Base-by-base conservation (phyloP, 2,113 vertebrate genomes). In the Bambusicola thoracicus region DNA sequence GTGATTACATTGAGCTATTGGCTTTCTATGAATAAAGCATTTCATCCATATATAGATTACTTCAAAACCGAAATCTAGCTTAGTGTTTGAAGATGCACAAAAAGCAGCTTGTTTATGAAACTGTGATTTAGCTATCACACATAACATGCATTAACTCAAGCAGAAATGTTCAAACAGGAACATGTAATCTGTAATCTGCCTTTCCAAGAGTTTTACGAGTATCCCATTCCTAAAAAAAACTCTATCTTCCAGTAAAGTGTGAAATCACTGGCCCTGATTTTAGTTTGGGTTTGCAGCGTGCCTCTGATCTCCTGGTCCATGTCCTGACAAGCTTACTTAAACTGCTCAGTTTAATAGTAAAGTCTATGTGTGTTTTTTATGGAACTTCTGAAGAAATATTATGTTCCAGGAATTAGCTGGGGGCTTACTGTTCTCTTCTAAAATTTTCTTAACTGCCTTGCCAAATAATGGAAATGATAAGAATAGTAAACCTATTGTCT, bases 401-500 rank as follows among this genome's bases (percentile, higher is more conserved):
- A 20, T 77, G 41, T 82, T 89, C 75, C 36, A 41, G 49, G 63
- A 85, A 34, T 11, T 66, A 15, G 41, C 49, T 59, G 89, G 66
- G 48, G 79, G 87, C 85, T 92, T 78, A 13, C 38, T 77, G 79
- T 91, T 94, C 89, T 59, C 18, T 92, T 62, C 46, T 46, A 56
- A 89, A 74, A 68, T 70, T 65, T 77, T 78, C 43, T 65, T n/a
- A 74, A 61, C 85, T 46, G 84, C 75, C 72, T 92, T 51, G 72
- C 29, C 34, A 84, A 94, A 88, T 43, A 65, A 41, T 90, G 93
- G 22, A 81, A 29, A 86, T 81, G 69, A 86, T 95, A 96, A 96
- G 83, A 96, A 95, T 94, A 96, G 92, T 83, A 80, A 93, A 85
- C 14, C 82, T 85, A 76, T 95, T 96, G 96, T 95, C 83, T 89